phyloP scores from a whole-genome alignment of 2,888 invertebrate genomes.

The Deroplatys truncata region DNA sequence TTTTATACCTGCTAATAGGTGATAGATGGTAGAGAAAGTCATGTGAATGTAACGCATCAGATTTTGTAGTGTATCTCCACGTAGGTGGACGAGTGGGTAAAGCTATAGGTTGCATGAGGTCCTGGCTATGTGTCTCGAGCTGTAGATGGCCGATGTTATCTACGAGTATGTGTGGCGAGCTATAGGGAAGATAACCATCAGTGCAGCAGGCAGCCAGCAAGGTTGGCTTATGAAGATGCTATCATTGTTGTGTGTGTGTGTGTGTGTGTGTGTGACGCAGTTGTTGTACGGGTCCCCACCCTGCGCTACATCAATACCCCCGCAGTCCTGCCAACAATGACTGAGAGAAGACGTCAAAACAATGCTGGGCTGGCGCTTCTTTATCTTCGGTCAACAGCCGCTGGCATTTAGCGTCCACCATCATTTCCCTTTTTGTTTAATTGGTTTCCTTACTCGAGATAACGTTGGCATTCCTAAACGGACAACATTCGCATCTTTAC shows the following conservation, averaged over 20 bases:
- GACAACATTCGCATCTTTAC: not conserved
- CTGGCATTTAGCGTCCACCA: not conserved
- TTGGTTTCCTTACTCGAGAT: not conserved
- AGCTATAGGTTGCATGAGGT: not conserved
- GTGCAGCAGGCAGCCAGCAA: not conserved
- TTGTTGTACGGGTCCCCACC: constrained; percentile 16
- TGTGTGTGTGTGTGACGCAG: constrained; percentile 1
- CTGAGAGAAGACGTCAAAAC: not conserved
- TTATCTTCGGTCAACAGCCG: no score
- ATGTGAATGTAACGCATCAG: no score
- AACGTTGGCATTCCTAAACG: not conserved
- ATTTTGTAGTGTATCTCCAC: no score
- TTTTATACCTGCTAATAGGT: no score
- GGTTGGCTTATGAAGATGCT: constrained; percentile 16
- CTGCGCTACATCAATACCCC: constrained; percentile 15
- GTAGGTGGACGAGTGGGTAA: no score
- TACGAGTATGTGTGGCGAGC: not conserved
- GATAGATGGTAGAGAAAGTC: no score
- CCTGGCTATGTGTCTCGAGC: not conserved
- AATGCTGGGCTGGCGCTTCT: not conserved
- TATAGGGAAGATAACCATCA: not conserved
- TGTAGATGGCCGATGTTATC: not conserved
- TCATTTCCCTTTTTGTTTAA: not conserved
- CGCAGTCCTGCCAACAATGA: constrained; percentile 11
- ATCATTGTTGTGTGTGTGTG: not conserved